These are phyloP conservation scores for Dolichoris vasculosae DNA, from an alignment of 1,140 invertebrate genomes.

Conservation along the genomic window DNA sequence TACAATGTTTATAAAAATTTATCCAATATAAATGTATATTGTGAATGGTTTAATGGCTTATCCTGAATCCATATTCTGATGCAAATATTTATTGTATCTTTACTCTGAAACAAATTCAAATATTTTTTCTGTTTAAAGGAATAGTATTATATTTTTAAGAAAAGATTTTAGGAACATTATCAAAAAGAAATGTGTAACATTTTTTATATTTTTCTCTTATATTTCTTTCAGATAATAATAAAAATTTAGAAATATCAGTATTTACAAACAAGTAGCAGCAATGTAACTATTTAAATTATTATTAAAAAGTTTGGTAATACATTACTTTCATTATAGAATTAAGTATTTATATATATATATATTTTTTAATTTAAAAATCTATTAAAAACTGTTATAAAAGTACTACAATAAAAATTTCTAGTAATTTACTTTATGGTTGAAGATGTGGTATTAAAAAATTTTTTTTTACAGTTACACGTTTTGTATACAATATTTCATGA, in stretches of 20 bases:
- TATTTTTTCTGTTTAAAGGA: not conserved
- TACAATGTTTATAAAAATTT: slow-evolving; percentile 71
- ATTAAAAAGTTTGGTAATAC: not conserved
- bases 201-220: slow-evolving; percentile 50
- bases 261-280: not conserved
- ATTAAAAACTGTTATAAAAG: too few relatives aligned
- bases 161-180: slow-evolving; percentile 70
- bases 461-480: not conserved
- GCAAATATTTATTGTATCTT: slow-evolving; percentile 12
- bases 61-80: not conserved
- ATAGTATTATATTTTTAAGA: not conserved
- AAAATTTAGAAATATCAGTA: not conserved
- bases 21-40: slow-evolving; percentile 71
- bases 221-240: not conserved
- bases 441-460: slow-evolving; percentile 54
- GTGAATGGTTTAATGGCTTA: slow-evolving; percentile 56
- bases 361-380: too few relatives aligned
- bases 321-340: too few relatives aligned
- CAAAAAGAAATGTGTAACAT: slow-evolving; percentile 66
- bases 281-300: not conserved
- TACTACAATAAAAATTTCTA: too few relatives aligned
- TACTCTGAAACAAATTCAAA: slow-evolving; percentile 17
- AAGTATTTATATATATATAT: too few relatives aligned
- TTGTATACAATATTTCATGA: not conserved
- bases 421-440: too few relatives aligned